phyloP scores from a whole-genome alignment of 2,113 vertebrate species.

The Glaucidium brasilianum region DNA sequence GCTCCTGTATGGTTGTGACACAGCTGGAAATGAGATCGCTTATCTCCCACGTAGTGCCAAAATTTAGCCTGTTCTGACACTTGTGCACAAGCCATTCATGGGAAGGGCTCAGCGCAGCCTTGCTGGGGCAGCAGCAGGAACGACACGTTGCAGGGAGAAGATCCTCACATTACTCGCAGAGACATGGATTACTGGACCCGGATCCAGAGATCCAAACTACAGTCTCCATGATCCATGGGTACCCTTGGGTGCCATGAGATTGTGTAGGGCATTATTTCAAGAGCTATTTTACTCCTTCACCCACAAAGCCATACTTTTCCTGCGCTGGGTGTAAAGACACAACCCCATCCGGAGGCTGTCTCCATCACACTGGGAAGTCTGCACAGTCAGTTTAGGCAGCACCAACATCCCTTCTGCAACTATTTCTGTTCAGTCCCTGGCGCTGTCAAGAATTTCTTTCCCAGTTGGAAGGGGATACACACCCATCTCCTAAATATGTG shows the following conservation, averaged over 20 bases:
- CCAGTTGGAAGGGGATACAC: not conserved
- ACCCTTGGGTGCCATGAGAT: not conserved
- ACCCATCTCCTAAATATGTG: not conserved
- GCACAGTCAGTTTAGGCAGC: not conserved
- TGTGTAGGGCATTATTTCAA: not conserved
- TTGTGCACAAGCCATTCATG: not conserved
- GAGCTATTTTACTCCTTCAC: not conserved
- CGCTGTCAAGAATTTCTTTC: not conserved
- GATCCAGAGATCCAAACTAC: not conserved
- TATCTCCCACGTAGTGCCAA: not conserved
- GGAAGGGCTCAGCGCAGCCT: not conserved
- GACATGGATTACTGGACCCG: not conserved
- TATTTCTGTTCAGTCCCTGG: not conserved
- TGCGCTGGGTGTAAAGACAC: not conserved
- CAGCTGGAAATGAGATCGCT: not conserved
- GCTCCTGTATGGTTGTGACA: not conserved
- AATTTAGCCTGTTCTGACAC: not conserved
- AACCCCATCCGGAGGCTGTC: not conserved
- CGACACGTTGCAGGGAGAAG: not conserved
- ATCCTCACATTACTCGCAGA: not conserved
- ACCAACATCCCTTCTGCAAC: not conserved
- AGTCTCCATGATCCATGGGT: accelerated
- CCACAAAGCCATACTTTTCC: not conserved
- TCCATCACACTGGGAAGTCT: not conserved
- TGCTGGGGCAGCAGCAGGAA: not conserved